phyloP scores from a whole-genome alignment of 2,888 invertebrate species.

The Hipparchia semele region DNA sequence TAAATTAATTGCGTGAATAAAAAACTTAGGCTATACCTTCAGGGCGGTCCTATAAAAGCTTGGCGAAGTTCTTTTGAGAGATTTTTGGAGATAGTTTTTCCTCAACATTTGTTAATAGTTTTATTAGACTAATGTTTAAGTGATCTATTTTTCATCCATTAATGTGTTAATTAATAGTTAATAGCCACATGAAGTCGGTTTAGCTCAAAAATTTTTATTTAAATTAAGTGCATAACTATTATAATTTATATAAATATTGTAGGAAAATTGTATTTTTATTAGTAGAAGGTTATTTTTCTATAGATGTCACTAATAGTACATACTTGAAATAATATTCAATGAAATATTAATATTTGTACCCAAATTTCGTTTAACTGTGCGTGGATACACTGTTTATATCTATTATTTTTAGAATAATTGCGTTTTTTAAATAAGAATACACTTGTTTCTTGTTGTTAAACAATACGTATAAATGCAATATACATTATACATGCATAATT shows the following conservation, averaged over 20 bases:
- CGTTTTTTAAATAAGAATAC: background rate
- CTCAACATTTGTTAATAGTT: too few species aligned
- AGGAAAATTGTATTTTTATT: background rate
- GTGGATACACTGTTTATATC: background rate
- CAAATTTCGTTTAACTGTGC: background rate
- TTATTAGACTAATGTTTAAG: too few species aligned
- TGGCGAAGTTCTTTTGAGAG: too few species aligned
- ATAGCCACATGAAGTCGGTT: background rate
- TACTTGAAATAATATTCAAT: background rate
- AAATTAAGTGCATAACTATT: background rate
- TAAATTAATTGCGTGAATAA: background rate
- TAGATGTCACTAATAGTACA: background rate
- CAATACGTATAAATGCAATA: background rate
- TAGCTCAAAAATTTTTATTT: background rate
- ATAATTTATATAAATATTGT: background rate
- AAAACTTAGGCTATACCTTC: too few species aligned
- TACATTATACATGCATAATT: background rate
- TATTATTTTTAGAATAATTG: slow-evolving; percentile 1
- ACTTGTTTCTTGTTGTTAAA: background rate
- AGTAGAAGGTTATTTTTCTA: background rate
- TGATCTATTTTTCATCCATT: too few species aligned
- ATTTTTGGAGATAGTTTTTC: too few species aligned
- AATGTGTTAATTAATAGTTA: background rate
- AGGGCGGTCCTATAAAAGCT: too few species aligned
- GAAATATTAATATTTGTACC: background rate